phyloP scores from a whole-genome alignment of 2,888 invertebrate species.

The Hyposoter dolosus region DNA sequence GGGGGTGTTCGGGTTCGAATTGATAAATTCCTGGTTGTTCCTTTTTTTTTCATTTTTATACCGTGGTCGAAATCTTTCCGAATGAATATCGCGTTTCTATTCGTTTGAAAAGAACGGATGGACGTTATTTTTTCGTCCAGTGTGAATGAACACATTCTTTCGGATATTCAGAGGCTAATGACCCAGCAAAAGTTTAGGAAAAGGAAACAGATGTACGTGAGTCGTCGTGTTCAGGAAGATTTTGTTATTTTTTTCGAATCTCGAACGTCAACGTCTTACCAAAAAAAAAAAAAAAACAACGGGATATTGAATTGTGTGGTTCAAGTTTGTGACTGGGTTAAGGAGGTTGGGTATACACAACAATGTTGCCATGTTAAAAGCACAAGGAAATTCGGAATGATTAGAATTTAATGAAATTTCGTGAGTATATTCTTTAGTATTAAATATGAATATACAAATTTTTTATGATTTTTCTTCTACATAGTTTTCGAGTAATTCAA shows the following conservation, averaged over 20 bases:
- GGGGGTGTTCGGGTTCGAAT: conserved; percentile 21
- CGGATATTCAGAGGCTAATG: neutral
- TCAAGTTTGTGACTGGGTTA: conserved; percentile 33
- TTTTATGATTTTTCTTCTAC: too few relatives aligned
- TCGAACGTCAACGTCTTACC: neutral
- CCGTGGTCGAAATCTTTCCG: neutral
- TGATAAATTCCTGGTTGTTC: conserved; percentile 51
- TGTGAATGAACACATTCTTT: neutral
- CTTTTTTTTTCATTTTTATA: conserved; percentile 16
- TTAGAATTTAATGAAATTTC: too few relatives aligned
- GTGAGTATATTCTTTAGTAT: too few relatives aligned
- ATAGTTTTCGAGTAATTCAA: too few relatives aligned
- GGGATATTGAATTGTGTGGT: conserved; percentile 11
- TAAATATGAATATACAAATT: too few relatives aligned
- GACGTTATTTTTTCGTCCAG: neutral
- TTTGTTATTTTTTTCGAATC: neutral
- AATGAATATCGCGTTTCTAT: neutral
- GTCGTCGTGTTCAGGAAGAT: neutral
- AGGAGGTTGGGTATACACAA: too few relatives aligned
- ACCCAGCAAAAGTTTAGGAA: neutral
- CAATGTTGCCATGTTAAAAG: too few relatives aligned
- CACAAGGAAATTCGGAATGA: too few relatives aligned
- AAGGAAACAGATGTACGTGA: neutral
- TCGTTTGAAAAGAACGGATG: too few relatives aligned
- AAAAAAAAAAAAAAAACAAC: conserved; percentile 28